Evolutionary conservation across 2,888 invertebrate species (phyloP).

Genomic region (Drosophila paranaensis): DNA sequence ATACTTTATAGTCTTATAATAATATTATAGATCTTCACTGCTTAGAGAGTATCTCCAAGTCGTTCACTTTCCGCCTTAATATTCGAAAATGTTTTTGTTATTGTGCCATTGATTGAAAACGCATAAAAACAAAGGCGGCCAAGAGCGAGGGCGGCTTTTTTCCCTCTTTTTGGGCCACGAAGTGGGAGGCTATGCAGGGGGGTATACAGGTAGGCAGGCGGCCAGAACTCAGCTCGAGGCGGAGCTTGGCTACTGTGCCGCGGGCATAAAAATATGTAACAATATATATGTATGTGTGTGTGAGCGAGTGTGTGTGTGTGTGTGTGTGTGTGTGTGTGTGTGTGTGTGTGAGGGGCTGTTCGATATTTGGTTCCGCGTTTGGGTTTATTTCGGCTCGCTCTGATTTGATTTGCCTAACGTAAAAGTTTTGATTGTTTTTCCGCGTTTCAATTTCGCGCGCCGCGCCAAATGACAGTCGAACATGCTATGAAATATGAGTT

Average conservation of each 20-base stretch:
- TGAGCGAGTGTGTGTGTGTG: conserved; percentile 1
- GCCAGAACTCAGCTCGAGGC: conserved; percentile 2
- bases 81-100: conserved; percentile 28
- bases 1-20: no score
- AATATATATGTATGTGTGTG: neutral
- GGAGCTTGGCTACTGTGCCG: neutral
- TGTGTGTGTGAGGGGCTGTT: conserved; percentile 18
- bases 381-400: neutral
- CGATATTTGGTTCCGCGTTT: conserved; percentile 42
- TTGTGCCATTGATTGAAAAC: conserved; percentile 73
- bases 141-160: conserved; percentile 8
- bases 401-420: conserved; percentile 36
- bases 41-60: neutral
- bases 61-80: no score
- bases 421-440: conserved; percentile 78
- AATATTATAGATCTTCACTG: neutral
- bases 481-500: conserved; percentile 80
- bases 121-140: conserved; percentile 70
- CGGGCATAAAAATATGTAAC: conserved; percentile 13
- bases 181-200: neutral
- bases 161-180: neutral
- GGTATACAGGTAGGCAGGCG: conserved; percentile 6
- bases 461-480: conserved; percentile 63
- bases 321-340: conserved; percentile 23
- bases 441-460: conserved; percentile 66